Percentiles rank a stretch among this genome's conserved stretches.
These are phyloP conservation scores for Julus scanicus DNA, from an alignment of 2,888 invertebrate genomes.

Conservation along the genomic window DNA sequence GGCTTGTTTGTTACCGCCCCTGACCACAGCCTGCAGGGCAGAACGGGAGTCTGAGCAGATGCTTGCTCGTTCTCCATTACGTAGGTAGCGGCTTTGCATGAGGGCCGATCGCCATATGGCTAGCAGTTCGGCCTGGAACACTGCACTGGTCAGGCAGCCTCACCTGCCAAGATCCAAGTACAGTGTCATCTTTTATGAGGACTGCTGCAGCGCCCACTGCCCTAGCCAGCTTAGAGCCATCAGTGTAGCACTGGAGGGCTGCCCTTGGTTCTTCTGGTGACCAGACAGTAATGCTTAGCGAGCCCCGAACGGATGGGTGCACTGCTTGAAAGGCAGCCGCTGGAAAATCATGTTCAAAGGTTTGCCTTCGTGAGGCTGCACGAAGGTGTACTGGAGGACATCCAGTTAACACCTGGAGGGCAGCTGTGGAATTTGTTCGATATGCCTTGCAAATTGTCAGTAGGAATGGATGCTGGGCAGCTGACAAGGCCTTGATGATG, in stretches of 20 bases:
- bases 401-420: neutral
- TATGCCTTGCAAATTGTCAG: neutral
- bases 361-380: neutral
- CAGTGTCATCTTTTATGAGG: no score
- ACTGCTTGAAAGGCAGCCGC: neutral
- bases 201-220: no score
- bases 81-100: no score
- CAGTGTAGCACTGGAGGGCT: neutral
- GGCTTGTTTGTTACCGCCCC: no score
- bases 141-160: no score
- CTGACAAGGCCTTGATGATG: no score
- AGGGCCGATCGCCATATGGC: no score
- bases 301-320: neutral
- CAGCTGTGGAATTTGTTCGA: neutral
- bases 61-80: no score
- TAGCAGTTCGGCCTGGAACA: no score
- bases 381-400: neutral
- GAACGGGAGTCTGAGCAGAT: no score
- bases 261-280: rapidly evolving
- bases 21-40: no score
- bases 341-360: neutral
- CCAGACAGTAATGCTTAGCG: neutral
- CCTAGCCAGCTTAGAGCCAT: neutral
- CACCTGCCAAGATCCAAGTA: no score
- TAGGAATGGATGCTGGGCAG: neutral